A percentile compares a stretch with the other conserved stretches of the same genome.
Evolutionary conservation across 1,140 invertebrate genomes (phyloP).

Genomic region (Chironomus striatipennis): DNA sequence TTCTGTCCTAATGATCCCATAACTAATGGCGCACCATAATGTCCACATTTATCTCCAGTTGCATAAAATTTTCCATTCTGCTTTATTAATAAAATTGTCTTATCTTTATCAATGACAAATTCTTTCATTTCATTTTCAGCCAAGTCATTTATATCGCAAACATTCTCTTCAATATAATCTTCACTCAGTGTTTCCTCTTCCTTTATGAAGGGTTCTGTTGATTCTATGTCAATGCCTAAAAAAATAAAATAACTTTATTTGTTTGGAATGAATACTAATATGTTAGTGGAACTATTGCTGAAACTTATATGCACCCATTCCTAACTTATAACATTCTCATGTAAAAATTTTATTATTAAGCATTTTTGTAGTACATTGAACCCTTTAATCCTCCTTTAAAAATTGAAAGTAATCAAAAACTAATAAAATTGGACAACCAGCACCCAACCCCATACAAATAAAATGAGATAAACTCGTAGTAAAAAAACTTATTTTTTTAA

Average conservation of each 20-base stretch:
- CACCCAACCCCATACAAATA: too few species aligned
- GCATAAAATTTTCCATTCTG: constrained; percentile 74
- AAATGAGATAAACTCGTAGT: too few species aligned
- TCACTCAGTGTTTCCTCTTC: neutral
- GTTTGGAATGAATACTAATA: too few species aligned
- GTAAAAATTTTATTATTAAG: too few species aligned
- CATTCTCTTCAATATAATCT: constrained; percentile 48
- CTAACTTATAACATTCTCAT: too few species aligned
- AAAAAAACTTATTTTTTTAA: too few species aligned
- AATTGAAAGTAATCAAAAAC: too few species aligned
- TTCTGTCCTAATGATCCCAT: constrained; percentile 79
- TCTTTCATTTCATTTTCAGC: constrained; percentile 82
- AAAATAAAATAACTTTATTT: neutral
- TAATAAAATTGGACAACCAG: too few species aligned
- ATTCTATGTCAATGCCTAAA: neutral
- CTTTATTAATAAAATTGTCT: constrained; percentile 69
- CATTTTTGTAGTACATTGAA: too few species aligned
- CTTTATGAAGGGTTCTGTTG: neutral
- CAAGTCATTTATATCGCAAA: constrained; percentile 67
- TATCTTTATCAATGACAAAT: constrained; percentile 60
- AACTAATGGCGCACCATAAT: constrained; percentile 80
- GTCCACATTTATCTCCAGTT: constrained; percentile 81
- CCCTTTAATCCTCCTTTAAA: too few species aligned
- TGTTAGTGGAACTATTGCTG: too few species aligned
- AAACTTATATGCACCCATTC: too few species aligned